Percentiles rank a stretch among this genome's conserved stretches.
These are phyloP conservation scores for Ciconia maguari DNA, from an alignment of 2,113 vertebrate genomes.

Conservation along the genomic window DNA sequence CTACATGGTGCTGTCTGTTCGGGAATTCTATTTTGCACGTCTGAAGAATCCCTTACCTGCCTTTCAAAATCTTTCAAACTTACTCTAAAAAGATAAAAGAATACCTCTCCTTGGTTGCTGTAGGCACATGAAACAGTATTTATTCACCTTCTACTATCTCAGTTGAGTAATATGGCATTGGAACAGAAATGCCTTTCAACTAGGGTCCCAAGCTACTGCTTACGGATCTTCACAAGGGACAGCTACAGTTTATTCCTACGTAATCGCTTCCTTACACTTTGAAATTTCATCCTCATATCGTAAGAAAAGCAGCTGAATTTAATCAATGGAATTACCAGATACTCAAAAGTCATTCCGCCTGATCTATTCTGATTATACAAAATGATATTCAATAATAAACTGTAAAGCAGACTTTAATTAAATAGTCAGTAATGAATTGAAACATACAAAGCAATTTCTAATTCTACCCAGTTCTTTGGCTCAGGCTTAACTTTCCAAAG, in stretches of 20 bases:
- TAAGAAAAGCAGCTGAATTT: conserved; percentile 32
- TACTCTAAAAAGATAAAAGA: not conserved
- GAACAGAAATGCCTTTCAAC: not conserved
- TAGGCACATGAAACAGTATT: not conserved
- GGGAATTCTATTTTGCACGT: not conserved
- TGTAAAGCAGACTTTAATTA: conserved; percentile 29
- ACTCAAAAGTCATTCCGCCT: not conserved
- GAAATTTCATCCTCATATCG: conserved; percentile 1
- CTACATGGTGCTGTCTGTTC: not conserved
- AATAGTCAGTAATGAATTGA: conserved; percentile 14
- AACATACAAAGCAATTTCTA: conserved; percentile 18
- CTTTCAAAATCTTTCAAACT: not conserved
- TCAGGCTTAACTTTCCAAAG: conserved; percentile 11
- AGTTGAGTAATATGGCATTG: not conserved
- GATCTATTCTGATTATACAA: conserved; percentile 40
- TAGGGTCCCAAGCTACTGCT: not conserved
- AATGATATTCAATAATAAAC: conserved; percentile 22
- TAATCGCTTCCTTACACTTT: not conserved
- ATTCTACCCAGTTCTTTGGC: not conserved
- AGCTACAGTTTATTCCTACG: not conserved
- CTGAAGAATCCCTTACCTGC: not conserved
- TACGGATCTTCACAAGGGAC: not conserved
- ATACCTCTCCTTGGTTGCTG: not conserved
- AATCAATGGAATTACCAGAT: conserved; percentile 34
- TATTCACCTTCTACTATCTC: not conserved